Evolutionary conservation across 2,888 invertebrate species (phyloP), one percentile per base, ranked within the genome.

Genomic region (Ormyrus labotus): DNA sequence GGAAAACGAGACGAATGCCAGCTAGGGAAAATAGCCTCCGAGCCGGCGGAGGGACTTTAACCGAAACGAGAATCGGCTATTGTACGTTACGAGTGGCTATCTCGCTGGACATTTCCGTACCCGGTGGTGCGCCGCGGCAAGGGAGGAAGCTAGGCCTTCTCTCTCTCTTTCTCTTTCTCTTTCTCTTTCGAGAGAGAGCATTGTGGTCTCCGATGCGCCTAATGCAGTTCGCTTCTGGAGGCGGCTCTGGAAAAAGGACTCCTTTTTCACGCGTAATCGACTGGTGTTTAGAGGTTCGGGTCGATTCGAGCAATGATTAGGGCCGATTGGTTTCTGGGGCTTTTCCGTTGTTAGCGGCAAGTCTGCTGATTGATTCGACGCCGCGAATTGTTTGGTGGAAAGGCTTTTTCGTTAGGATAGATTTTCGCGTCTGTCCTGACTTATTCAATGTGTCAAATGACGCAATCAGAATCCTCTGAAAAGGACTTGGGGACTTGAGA

Each of bases 81-180:
- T 89, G 88, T 89, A 84, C 87, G 86, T 86, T 86, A 87, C 85
- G 87, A 88, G 88, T 87, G 87, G 87, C 88, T 89, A 88, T 88
- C 88, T 88, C 86, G 85, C 85, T 84, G 88, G 87, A 87, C 88
- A 88, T 88, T 88, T 88, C 88, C 88, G 88, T 87, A 87, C 85
- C 87, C 87, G 53, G 63, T 55, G 1, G 34, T 34, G 34, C 34
- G 13, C 48, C 11, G 64, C 48, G 69, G 55, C 34, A 65, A 68
- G 61, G 69, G 48, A 64, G 55, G 48, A 11, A 63, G 55, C 19
- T 11, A n/a, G 9, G 48, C 50, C 34, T 60, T 55, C 34, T 13
- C 47, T 53, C 67, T 19, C 8, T 34, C 53, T 50, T 11, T 53
- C 51, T 68, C 67, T 34, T 4, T 19, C 8, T 34, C 53, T 50